These are phyloP conservation scores for Melipona quadrifasciata DNA, from an alignment of 1,140 invertebrate genomes.

Conservation along the genomic window DNA sequence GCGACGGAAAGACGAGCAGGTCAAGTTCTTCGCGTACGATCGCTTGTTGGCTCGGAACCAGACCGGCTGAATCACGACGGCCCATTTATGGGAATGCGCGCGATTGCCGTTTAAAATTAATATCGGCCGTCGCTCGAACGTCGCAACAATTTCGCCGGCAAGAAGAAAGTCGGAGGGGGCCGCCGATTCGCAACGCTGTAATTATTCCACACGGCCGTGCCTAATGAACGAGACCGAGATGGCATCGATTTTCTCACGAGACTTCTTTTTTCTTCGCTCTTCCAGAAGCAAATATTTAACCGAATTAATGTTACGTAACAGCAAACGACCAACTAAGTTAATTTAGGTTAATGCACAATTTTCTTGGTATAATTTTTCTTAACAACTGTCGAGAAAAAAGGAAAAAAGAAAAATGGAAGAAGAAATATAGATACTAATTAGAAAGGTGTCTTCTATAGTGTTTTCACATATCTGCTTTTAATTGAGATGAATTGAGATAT, in stretches of 20 bases:
- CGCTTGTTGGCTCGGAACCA: constrained; percentile 16
- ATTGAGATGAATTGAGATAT: too few species aligned
- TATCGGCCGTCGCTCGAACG: constrained; percentile 4
- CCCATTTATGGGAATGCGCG: constrained; percentile 46
- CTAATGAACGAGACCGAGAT: not conserved
- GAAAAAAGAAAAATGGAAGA: too few species aligned
- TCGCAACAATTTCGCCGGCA: constrained; percentile 11
- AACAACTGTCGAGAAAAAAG: too few species aligned
- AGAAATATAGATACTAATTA: too few species aligned
- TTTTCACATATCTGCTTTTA: too few species aligned
- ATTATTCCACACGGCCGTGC: not conserved
- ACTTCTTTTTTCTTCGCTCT: not conserved
- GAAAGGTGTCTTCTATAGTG: too few species aligned
- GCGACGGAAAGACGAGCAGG: constrained; percentile 25
- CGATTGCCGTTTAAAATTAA: constrained; percentile 44
- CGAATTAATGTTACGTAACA: too few species aligned
- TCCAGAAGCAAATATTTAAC: not conserved
- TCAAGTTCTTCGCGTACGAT: constrained; percentile 16
- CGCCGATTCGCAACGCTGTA: not conserved
- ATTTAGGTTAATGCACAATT: too few species aligned
- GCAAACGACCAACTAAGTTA: too few species aligned
- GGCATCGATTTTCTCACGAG: not conserved
- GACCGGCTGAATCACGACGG: constrained; percentile 47
- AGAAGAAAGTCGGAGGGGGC: constrained; percentile 4
- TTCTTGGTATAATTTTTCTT: too few species aligned